Percentiles rank a stretch among this genome's conserved stretches.
Conservation (phyloP, 2,113 vertebrate species). For the Lepus europaeus region DNA sequence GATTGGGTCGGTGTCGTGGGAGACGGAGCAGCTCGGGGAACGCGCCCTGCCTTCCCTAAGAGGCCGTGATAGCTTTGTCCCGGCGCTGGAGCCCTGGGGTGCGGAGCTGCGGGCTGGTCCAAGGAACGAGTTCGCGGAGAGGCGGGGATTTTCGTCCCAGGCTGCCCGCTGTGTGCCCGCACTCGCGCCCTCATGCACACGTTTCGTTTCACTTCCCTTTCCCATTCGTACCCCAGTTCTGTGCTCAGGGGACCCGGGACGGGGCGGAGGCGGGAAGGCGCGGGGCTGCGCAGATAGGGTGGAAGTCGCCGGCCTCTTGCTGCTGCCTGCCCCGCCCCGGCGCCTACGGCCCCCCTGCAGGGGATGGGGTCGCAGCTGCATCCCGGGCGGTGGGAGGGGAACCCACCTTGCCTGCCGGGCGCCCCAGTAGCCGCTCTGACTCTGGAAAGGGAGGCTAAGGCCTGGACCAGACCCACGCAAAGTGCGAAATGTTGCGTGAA, state of each 20-base stretch:
- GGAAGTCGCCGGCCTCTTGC: conserved; percentile 34
- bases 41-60: not conserved
- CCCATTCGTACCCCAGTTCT: not conserved
- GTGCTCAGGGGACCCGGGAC: not conserved
- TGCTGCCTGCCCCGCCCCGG: not conserved
- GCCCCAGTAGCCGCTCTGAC: not conserved
- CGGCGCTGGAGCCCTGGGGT: not conserved
- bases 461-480: conserved; percentile 64
- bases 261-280: conserved; percentile 53
- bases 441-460: conserved; percentile 27
- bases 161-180: not conserved
- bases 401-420: not conserved
- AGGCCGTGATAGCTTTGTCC: conserved; percentile 74
- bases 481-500: conserved; percentile 66
- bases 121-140: conserved; percentile 71
- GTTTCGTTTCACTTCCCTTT: not conserved
- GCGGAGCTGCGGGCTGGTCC: conserved; percentile 18
- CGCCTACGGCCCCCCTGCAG: not conserved
- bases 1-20: not conserved
- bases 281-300: not conserved
- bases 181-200: not conserved
- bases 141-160: conserved; percentile 39
- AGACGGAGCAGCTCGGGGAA: not conserved
- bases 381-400: not conserved
- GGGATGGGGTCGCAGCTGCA: not conserved